Conservation (phyloP, 2,888 invertebrate species). For the Synanthedon myopaeformis region DNA sequence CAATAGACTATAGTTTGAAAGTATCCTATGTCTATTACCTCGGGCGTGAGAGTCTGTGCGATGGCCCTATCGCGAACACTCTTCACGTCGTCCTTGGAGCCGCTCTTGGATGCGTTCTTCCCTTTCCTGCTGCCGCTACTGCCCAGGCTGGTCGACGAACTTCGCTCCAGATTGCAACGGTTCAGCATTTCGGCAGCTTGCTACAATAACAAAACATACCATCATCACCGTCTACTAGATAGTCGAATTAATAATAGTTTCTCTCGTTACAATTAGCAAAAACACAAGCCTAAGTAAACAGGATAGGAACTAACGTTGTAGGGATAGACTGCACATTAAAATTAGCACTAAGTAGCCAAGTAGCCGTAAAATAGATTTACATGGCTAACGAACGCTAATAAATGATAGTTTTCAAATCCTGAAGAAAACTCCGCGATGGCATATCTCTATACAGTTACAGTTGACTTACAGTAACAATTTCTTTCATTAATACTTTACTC, state of each 20-base stretch:
- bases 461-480: no score
- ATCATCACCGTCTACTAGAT: neutral
- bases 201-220: neutral
- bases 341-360: no score
- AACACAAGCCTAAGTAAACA: neutral
- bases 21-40: constrained; percentile 33
- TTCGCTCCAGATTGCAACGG: constrained; percentile 68
- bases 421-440: no score
- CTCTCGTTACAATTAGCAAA: neutral
- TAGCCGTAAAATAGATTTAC: no score
- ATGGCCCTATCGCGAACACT: constrained; percentile 26
- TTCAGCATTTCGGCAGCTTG: constrained; percentile 78
- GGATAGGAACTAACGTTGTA: neutral
- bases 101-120: constrained; percentile 20
- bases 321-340: neutral
- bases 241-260: neutral
- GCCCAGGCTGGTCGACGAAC: constrained; percentile 56
- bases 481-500: no score
- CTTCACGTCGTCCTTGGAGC: constrained; percentile 28
- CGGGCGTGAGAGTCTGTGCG: constrained; percentile 55
- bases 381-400: no score
- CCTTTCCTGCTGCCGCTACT: constrained; percentile 52
- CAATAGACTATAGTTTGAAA: no score
- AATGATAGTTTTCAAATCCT: no score
- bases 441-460: no score